A percentile compares a stretch with the other conserved stretches of the same genome.
Conservation (phyloP, 2,797 vertebrate genomes). For the Paguma larvata region DNA sequence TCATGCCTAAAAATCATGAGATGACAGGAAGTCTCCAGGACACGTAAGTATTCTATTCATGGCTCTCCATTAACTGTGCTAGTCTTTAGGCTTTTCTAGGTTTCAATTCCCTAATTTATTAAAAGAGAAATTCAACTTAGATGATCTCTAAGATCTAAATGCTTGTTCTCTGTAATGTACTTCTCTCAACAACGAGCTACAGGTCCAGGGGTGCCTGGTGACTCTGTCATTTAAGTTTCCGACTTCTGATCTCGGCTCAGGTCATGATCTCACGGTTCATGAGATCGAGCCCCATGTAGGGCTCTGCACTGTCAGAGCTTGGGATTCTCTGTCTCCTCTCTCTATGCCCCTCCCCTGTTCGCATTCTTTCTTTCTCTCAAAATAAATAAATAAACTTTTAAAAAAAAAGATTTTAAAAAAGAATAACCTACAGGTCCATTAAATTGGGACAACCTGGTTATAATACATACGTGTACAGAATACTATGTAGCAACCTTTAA, state of each 20-base stretch:
- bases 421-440: not conserved
- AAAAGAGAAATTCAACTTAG: not conserved
- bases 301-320: too few species aligned
- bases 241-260: too few species aligned
- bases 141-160: not conserved
- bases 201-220: not conserved
- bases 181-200: not conserved
- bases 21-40: not conserved
- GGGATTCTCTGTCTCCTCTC: too few species aligned
- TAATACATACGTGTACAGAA: not conserved
- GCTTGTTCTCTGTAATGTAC: not conserved
- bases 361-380: too few species aligned
- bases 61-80: not conserved
- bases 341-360: too few species aligned
- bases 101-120: not conserved
- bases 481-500: not conserved
- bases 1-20: not conserved
- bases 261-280: too few species aligned
- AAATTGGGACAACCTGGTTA: not conserved
- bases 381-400: too few species aligned
- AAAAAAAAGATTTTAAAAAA: not conserved
- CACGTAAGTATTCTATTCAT: not conserved
- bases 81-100: not conserved
- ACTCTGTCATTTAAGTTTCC: too few species aligned
- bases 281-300: too few species aligned